phyloP scores from a whole-genome alignment of 2,113 vertebrate species.

The Dromas ardeola region DNA sequence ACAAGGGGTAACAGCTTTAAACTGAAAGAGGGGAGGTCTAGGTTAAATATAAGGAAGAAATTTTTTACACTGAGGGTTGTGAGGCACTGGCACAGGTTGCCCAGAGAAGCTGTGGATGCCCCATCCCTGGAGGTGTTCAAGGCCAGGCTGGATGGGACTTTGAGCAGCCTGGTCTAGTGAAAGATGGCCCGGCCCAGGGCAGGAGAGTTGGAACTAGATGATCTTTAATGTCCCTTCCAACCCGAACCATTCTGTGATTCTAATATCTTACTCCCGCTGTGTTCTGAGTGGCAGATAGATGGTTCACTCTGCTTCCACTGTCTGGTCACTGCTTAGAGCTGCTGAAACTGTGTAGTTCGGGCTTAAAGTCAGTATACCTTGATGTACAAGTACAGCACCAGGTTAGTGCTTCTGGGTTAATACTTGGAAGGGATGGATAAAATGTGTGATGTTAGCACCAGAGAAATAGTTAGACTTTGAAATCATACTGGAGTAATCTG shows the following conservation, averaged over 20 bases:
- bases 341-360: background rate
- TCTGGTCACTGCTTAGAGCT: background rate
- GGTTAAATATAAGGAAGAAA: background rate
- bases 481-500: background rate
- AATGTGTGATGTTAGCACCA: background rate
- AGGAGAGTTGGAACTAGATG: background rate
- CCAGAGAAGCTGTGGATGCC: background rate
- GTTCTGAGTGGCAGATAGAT: background rate
- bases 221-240: background rate
- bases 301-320: background rate
- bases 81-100: background rate
- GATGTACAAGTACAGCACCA: background rate
- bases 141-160: background rate
- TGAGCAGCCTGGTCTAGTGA: background rate
- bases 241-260: background rate
- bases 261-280: background rate
- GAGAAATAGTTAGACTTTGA: background rate
- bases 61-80: background rate
- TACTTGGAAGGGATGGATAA: background rate
- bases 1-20: background rate
- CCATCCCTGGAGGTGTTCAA: background rate
- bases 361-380: background rate
- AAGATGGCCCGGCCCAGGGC: background rate
- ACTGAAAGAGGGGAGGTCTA: background rate
- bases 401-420: background rate